These are phyloP conservation scores for Kuschelorhynchus macadamiae DNA, from an alignment of 2,888 invertebrate genomes.

Conservation along the genomic window DNA sequence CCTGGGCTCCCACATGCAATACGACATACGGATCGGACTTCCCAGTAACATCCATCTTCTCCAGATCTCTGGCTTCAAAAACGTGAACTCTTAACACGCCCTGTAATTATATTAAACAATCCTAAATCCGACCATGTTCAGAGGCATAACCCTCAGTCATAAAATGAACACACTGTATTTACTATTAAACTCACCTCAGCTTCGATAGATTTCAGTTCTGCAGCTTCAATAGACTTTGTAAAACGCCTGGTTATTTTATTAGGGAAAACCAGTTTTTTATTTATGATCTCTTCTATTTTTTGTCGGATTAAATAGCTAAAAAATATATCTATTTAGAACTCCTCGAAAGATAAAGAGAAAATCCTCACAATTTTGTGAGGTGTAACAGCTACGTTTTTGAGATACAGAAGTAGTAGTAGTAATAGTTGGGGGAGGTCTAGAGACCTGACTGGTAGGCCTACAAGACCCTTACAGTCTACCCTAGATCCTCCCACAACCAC, in stretches of 20 bases:
- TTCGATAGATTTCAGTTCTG: conserved; percentile 86
- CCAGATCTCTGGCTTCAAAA: conserved; percentile 92
- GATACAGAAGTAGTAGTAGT: too few relatives aligned
- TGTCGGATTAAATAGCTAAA: conserved; percentile 58
- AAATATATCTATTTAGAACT: conserved; percentile 4
- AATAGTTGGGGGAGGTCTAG: too few relatives aligned
- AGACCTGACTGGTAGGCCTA: too few relatives aligned
- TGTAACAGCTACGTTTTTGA: too few relatives aligned
- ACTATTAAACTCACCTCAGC: conserved; percentile 82
- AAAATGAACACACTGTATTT: too few relatives aligned
- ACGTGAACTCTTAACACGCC: conserved; percentile 94
- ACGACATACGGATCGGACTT: conserved; percentile 97
- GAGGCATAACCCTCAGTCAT: too few relatives aligned
- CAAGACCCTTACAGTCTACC: too few relatives aligned
- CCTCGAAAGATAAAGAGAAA: too few relatives aligned
- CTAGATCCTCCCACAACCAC: too few relatives aligned
- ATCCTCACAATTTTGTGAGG: too few relatives aligned
- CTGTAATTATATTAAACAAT: too few relatives aligned
- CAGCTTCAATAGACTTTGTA: conserved; percentile 85
- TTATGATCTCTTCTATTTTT: conserved; percentile 60
- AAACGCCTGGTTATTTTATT: conserved; percentile 92
- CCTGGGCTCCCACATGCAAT: conserved; percentile 90
- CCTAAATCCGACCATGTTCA: too few relatives aligned
- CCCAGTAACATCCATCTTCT: conserved; percentile 93
- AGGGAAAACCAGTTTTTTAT: conserved; percentile 89